Percentiles rank a stretch among this genome's conserved stretches.
phyloP scores from a whole-genome alignment of 2,888 invertebrate genomes.

The Steromphala cineraria region DNA sequence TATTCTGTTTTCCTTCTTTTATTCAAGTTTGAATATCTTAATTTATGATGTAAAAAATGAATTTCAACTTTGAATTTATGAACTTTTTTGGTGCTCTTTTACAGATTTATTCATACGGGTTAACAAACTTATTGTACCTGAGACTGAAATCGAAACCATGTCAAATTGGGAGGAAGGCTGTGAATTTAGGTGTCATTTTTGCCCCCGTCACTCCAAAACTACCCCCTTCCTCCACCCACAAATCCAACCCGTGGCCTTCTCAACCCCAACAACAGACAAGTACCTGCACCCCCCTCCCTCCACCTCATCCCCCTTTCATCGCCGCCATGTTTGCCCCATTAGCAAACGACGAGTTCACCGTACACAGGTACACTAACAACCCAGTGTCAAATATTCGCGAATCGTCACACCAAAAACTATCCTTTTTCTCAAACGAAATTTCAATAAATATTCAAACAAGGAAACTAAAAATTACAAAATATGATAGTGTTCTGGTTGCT shows the following conservation, averaged over 20 bases:
- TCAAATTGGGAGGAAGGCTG: no score
- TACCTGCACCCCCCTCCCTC: background rate
- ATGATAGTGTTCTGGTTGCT: no score
- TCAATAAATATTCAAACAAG: background rate
- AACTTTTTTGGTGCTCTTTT: no score
- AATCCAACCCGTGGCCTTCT: background rate
- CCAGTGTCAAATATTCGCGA: background rate
- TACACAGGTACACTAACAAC: background rate
- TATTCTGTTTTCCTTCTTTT: no score
- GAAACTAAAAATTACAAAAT: background rate
- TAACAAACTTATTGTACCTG: no score
- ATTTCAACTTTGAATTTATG: no score
- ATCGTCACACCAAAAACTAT: background rate
- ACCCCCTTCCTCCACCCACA: background rate
- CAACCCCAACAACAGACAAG: no score
- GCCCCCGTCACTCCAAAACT: background rate
- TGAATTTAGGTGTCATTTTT: background rate
- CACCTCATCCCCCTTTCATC: background rate
- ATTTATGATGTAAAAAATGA: no score
- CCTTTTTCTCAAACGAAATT: background rate
- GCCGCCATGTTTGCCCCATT: constrained; percentile 14
- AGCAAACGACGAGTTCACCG: background rate
- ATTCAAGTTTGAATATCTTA: no score
- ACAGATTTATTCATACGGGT: no score
- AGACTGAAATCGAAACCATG: no score